phyloP scores from a whole-genome alignment of 2,888 invertebrate species.

The Scrobipalpa costella region DNA sequence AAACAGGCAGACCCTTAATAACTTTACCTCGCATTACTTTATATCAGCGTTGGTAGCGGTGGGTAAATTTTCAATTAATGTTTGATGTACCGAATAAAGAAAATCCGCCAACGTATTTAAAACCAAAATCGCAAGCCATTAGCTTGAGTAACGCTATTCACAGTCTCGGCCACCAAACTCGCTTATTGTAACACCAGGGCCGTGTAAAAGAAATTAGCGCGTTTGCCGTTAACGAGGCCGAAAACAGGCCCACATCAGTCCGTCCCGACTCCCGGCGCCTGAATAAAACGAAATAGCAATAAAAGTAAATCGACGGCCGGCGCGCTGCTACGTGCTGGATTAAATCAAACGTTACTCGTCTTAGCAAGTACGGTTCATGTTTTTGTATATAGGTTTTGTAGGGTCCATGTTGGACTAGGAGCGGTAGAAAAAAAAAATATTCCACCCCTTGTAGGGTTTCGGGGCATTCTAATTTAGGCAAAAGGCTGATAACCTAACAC shows the following conservation, averaged over 20 bases:
- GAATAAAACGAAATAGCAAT: conserved; percentile 78
- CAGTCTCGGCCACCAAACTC: conserved; percentile 57
- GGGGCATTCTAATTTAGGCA: too few species aligned
- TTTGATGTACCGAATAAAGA: neutral
- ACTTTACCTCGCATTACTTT: too few species aligned
- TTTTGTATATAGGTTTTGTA: conserved; percentile 70
- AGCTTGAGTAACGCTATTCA: conserved; percentile 53
- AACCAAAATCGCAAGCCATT: neutral
- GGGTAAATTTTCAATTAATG: neutral
- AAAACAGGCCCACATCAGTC: conserved; percentile 75
- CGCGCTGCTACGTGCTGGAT: conserved; percentile 68
- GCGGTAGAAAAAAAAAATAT: too few species aligned
- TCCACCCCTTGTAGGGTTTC: too few species aligned
- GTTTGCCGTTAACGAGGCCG: conserved; percentile 76
- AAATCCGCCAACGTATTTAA: neutral
- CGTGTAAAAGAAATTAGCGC: conserved; percentile 77
- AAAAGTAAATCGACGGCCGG: conserved; percentile 74
- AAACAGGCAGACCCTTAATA: too few species aligned
- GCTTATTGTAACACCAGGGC: conserved; percentile 63
- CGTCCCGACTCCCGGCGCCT: conserved; percentile 33
- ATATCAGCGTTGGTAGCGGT: too few species aligned
- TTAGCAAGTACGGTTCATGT: conserved; percentile 76
- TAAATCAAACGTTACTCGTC: conserved; percentile 79
- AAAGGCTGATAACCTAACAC: too few species aligned
- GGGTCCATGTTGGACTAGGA: too few species aligned